These are phyloP conservation scores for Campylomormyrus numenius DNA, from an alignment of 2,113 vertebrate species.

Conservation along the genomic window DNA sequence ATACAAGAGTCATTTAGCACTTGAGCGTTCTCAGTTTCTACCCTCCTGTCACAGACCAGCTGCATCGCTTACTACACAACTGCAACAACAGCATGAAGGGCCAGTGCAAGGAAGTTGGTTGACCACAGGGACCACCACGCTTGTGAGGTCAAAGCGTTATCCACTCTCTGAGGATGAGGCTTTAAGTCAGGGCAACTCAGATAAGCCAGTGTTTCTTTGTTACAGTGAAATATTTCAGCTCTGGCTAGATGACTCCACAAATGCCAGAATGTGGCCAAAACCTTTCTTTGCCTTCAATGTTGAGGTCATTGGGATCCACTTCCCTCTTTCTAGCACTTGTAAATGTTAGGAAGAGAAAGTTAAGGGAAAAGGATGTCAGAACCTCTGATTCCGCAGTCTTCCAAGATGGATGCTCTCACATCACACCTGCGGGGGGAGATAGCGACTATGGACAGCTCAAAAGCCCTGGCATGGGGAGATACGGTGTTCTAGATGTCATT, in stretches of 20 bases:
- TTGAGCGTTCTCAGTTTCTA: background rate
- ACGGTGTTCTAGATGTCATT: background rate
- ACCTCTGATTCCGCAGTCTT: background rate
- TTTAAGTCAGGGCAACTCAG: background rate
- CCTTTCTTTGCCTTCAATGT: background rate
- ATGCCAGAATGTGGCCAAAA: background rate
- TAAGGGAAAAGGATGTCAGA: background rate
- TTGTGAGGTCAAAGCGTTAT: background rate
- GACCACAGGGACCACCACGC: background rate
- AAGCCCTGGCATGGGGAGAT: background rate
- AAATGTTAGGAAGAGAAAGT: background rate
- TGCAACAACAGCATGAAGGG: background rate
- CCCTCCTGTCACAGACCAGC: background rate
- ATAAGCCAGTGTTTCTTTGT: background rate
- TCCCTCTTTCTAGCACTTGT: background rate
- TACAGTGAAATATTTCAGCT: background rate
- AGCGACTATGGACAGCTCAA: background rate
- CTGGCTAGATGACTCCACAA: background rate
- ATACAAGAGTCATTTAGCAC: conserved; percentile 1
- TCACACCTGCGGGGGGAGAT: background rate
- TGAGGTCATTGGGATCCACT: background rate
- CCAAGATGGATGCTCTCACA: background rate
- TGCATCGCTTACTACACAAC: background rate
- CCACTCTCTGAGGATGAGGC: background rate
- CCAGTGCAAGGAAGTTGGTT: background rate